Percentiles rank a stretch among this genome's conserved stretches.
Evolutionary conservation across 2,888 invertebrate genomes (phyloP).

Genomic region (Trachelus troglodyta): DNA sequence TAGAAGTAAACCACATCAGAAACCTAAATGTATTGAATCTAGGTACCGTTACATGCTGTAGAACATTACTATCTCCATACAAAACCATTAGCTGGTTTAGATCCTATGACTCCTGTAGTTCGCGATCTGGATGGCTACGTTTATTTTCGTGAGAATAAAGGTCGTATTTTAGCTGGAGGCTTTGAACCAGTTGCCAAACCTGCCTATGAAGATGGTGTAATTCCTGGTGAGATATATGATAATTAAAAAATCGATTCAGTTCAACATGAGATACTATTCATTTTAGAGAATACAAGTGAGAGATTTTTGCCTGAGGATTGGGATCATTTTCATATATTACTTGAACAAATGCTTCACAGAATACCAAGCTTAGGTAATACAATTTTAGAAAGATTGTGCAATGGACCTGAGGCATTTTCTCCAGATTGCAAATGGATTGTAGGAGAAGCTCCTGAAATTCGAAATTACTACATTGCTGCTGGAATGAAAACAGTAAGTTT

Average conservation of each 20-base stretch:
- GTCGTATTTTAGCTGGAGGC: conserved; percentile 88
- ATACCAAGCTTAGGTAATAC: conserved; percentile 83
- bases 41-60: conserved; percentile 88
- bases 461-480: conserved; percentile 78
- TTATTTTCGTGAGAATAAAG: conserved; percentile 87
- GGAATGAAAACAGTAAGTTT: conserved; percentile 85
- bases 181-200: conserved; percentile 93
- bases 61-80: conserved; percentile 95
- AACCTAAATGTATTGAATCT: background rate
- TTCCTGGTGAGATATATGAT: conserved; percentile 68
- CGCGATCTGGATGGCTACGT: conserved; percentile 89
- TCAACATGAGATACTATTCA: conserved; percentile 17
- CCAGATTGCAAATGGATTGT: conserved; percentile 97
- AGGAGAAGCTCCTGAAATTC: conserved; percentile 92
- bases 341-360: conserved; percentile 86
- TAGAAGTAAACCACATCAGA: background rate
- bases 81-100: conserved; percentile 79
- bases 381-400: conserved; percentile 82
- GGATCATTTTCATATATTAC: conserved; percentile 94
- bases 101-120: conserved; percentile 87
- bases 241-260: conserved; percentile 10
- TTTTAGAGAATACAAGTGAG: conserved; percentile 71
- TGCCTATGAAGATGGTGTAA: conserved; percentile 82
- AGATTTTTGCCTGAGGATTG: conserved; percentile 87
- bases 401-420: conserved; percentile 94